Percentiles rank a stretch among this genome's conserved stretches.
Evolutionary conservation across 2,888 invertebrate genomes (phyloP).

Genomic region (Uloborus plumipes): DNA sequence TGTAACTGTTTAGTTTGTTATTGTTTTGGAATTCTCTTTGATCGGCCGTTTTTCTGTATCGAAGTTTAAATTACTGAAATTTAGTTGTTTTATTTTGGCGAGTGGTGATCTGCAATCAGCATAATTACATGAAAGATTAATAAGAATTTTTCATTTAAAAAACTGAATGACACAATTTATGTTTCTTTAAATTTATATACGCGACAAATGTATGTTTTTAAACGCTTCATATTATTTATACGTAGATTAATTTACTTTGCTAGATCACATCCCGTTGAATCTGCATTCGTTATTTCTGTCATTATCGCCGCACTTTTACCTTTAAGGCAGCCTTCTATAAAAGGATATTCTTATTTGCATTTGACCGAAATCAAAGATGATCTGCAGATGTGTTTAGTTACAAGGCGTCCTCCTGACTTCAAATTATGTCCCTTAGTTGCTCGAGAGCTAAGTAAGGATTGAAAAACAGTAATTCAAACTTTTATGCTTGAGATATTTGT

Average conservation of each 20-base stretch:
- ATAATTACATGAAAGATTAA: too few relatives aligned
- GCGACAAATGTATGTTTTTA: too few relatives aligned
- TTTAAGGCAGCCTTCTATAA: conserved; percentile 38
- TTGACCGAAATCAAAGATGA: conserved; percentile 55
- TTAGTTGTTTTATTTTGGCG: too few relatives aligned
- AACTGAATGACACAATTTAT: too few relatives aligned
- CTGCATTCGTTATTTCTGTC: conserved; percentile 20
- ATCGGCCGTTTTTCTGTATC: too few relatives aligned
- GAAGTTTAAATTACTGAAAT: too few relatives aligned
- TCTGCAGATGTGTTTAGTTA: conserved; percentile 54
- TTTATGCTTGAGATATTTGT: background rate
- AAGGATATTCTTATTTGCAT: conserved; percentile 48
- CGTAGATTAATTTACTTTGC: conserved; percentile 15
- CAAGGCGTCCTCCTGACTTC: conserved; percentile 48
- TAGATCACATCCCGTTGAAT: conserved; percentile 29
- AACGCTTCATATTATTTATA: too few relatives aligned
- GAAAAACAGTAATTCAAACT: background rate
- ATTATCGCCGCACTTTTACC: conserved; percentile 35
- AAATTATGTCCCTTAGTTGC: conserved; percentile 48
- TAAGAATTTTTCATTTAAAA: too few relatives aligned
- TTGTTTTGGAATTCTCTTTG: too few relatives aligned
- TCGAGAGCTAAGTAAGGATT: conserved; percentile 23
- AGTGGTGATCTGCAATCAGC: too few relatives aligned
- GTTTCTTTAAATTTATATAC: too few relatives aligned
- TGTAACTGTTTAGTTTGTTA: too few relatives aligned